Evolutionary conservation across 2,888 invertebrate genomes (phyloP), one percentile per base, ranked within the genome.

Genomic region (Thecocarcelia acutangulata): DNA sequence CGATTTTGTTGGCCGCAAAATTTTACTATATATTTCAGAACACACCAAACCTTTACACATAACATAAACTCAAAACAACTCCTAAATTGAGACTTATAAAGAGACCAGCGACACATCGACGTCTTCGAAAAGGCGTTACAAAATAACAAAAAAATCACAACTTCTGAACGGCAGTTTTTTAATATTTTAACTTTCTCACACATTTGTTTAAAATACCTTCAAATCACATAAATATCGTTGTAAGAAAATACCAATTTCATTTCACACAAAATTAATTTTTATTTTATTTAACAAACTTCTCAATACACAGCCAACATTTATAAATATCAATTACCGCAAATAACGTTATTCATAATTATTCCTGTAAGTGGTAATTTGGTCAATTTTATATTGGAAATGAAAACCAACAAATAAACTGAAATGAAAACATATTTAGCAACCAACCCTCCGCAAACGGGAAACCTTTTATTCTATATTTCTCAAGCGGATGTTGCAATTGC

Each of bases 251-350:
- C 6, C 50, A 69, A 48, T 64, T 52, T 52, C 50, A 82, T 78
- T 82, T 78, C 78, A 75, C 66, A 82, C 74, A 75, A 78, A 82
- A 82, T 78, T 70, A 72, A 78, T 70, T 56, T 81, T 66, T 74
- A 64, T 50, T 69, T 68, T 68, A 63, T 70, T 63, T 21, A 21
- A 50, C 61, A 58, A 64, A 48, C 48, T 70, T 82, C 69, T 82
- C 74, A 82, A 70, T 66, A 44, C 21, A 61, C 21, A n/a, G n/a
- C n/a, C n/a, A 19, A 46, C 24, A 21, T 24, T 12, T 52, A 28
- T 61, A 82, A 82, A 78, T 82, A 82, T 82, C 78, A 78, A 78
- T 78, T 66, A 82, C 82, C 74, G 50, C 50, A 75, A 75, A 72
- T 66, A 78, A 66, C 70, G 82, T 66, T 66, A 70, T 75, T 70